Base-by-base conservation (phyloP, 1,140 invertebrate species). In the Drosophila sproati region DNA sequence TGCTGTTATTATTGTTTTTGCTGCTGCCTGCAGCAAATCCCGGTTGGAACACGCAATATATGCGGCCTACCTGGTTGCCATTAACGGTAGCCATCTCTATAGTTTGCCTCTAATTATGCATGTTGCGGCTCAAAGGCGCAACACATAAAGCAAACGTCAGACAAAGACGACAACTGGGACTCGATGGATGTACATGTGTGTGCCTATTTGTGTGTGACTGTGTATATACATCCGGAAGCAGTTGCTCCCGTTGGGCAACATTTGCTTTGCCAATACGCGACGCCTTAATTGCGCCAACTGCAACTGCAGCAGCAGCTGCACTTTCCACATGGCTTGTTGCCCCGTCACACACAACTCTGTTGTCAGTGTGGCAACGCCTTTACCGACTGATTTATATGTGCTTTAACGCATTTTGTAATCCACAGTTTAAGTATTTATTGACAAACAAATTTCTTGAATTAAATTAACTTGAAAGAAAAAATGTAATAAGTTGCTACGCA, bases 101-200 rank as follows among this genome's bases (percentile, higher is more conserved):
- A 61, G 55, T 48, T 64, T 77, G 69, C 48, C 69, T 80, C 67
- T 85, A 80, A 85, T 85, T 80, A 80, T 85, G 73, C 78, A 69
- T 82, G 81, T 70, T 63, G 63, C 73, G 61, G 57, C 80, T 78
- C 63, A 78, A 71, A 78, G 70, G 66, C 61, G 80, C 70, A 43
- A 75, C 63, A 59, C 68, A 83, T 78, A 68, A 77, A 83, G 69
- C 73, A 83, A 57, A 64, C 41, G 56, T 59, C 77, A 77, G 73
- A 77, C 81, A 85, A 73, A 80, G 63, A 48, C 43, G 51, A 56
- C 45, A 47, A 32, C 57, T 43, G 61, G 55, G 56, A 47, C 64
- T 32, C 8, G 28, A 32, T 59, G 43, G 8, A 43, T 5, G 8
- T 31, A 7, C 31, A 4, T 69, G 28, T 50, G 43, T 43, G 28